Conservation (phyloP, 2,113 vertebrate genomes). For the Apus apus region DNA sequence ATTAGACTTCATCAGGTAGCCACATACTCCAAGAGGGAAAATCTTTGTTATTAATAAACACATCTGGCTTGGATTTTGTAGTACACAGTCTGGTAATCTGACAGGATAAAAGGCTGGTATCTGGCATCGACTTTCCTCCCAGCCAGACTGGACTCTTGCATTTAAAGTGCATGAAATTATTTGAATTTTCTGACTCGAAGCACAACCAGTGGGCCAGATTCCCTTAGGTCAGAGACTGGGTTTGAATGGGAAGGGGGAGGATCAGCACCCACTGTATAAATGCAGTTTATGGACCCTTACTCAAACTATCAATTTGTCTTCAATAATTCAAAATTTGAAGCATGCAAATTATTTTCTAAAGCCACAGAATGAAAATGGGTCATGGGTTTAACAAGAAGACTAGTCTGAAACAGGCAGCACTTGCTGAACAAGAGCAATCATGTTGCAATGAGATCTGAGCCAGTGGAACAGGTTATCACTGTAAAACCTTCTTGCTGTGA, state of each 20-base stretch:
- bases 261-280: neutral
- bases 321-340: neutral
- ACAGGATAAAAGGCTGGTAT: neutral
- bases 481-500: neutral
- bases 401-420: neutral
- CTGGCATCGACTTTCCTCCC: neutral
- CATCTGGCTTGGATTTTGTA: neutral
- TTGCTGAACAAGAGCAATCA: neutral
- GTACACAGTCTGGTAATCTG: neutral
- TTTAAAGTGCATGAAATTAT: neutral
- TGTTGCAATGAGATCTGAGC: neutral
- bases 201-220: neutral
- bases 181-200: neutral
- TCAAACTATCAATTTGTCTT: neutral
- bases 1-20: neutral
- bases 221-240: neutral
- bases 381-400: neutral
- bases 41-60: neutral
- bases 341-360: neutral
- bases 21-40: neutral
- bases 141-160: neutral
- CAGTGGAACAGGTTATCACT: neutral
- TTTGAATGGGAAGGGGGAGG: neutral
- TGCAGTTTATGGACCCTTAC: neutral
- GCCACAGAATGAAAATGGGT: neutral